Percentiles rank a stretch among this genome's conserved stretches.
These are phyloP conservation scores for Sylvia atricapilla DNA, from an alignment of 2,113 vertebrate species.

Conservation along the genomic window DNA sequence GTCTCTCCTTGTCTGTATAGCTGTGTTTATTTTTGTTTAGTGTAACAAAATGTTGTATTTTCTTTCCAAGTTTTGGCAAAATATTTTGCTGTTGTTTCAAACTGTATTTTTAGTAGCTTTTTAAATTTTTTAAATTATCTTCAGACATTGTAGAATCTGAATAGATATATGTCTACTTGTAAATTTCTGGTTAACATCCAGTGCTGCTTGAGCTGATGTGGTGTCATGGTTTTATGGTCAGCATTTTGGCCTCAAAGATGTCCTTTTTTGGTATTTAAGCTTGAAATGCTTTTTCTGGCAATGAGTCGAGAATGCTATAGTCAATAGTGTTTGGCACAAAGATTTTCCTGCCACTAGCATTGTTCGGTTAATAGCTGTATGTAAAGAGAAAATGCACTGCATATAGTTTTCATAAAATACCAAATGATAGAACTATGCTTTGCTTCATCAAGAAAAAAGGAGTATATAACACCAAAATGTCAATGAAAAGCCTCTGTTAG, in stretches of 20 bases:
- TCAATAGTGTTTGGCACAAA: slow-evolving; percentile 17
- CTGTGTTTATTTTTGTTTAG: not conserved
- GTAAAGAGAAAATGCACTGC: not conserved
- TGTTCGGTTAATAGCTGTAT: slow-evolving; percentile 1
- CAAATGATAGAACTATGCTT: slow-evolving; percentile 35
- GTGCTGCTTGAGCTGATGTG: not conserved
- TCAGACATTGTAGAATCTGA: not conserved
- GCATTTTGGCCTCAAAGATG: not conserved
- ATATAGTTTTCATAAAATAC: slow-evolving; percentile 21
- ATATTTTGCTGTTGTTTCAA: not conserved
- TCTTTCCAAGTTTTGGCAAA: not conserved
- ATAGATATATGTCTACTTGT: not conserved
- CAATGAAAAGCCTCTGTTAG: slow-evolving; percentile 24
- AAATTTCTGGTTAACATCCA: not conserved
- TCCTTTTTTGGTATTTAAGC: slow-evolving; percentile 20
- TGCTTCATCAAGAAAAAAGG: slow-evolving; percentile 47
- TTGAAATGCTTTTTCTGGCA: not conserved
- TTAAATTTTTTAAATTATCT: not conserved
- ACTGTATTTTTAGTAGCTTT: not conserved
- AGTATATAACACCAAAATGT: slow-evolving; percentile 28
- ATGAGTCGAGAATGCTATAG: not conserved
- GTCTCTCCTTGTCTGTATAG: not conserved
- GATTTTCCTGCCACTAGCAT: slow-evolving; percentile 5
- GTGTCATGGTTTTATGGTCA: not conserved
- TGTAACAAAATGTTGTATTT: not conserved